phyloP scores from a whole-genome alignment of 2,888 invertebrate genomes.

The Nephrocerus scutellatus region DNA sequence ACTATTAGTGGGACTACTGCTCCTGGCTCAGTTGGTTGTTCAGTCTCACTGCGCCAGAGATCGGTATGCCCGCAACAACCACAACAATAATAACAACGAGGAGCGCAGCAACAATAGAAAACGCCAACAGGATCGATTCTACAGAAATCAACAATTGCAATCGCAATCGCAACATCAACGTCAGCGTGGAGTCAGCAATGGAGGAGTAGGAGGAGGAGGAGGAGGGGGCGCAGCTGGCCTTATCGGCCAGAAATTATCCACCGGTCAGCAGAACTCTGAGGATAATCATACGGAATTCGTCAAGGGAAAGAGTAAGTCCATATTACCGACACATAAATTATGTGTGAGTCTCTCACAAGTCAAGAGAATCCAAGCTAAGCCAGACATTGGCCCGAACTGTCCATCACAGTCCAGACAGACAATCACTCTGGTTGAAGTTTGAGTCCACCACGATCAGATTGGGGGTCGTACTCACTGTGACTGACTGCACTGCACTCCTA shows the following conservation, averaged over 20 bases:
- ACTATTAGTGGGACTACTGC: slow-evolving; percentile 34
- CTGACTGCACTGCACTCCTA: no score
- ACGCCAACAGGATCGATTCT: slow-evolving; percentile 18
- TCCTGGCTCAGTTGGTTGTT: slow-evolving; percentile 32
- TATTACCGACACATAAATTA: no score
- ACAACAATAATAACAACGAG: slow-evolving; percentile 18
- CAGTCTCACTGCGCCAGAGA: slow-evolving; percentile 30
- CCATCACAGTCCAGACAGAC: no score
- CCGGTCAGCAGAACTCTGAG: slow-evolving; percentile 37
- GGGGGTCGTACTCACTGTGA: no score
- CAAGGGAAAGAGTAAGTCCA: slow-evolving; percentile 71
- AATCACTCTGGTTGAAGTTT: no score
- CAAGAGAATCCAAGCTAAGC: no score
- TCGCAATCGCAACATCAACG: slow-evolving; percentile 23
- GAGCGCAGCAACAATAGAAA: slow-evolving; percentile 15
- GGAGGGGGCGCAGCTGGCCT: no score
- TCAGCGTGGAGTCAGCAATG: background rate
- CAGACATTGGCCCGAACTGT: no score
- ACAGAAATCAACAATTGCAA: slow-evolving; percentile 21
- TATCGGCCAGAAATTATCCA: slow-evolving; percentile 38
- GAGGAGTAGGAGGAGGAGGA: background rate
- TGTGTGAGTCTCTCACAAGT: no score
- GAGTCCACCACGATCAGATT: no score
- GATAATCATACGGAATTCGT: slow-evolving; percentile 59
- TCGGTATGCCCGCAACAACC: slow-evolving; percentile 32